Evolutionary conservation across 2,888 invertebrate genomes (phyloP).

Genomic region (Helicoverpa assulta): DNA sequence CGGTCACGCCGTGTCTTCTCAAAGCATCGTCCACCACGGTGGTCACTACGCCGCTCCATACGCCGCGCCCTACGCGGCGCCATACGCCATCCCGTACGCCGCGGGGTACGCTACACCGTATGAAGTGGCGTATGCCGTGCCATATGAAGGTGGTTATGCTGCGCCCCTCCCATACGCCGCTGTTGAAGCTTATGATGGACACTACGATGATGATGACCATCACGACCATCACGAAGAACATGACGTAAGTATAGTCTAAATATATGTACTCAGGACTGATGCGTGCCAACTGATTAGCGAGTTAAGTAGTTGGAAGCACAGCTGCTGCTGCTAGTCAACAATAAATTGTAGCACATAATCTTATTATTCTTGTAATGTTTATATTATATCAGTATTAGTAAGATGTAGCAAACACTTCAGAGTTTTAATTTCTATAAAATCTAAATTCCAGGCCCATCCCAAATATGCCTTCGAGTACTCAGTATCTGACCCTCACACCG

Average conservation of each 20-base stretch:
- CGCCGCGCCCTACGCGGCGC: constrained; percentile 68
- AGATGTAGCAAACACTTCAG: neutral
- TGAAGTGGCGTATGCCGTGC: constrained; percentile 54
- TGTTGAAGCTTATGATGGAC: constrained; percentile 60
- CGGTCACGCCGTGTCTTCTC: constrained; percentile 81
- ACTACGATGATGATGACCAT: constrained; percentile 55
- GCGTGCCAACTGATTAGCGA: too few relatives aligned
- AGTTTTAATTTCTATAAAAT: neutral
- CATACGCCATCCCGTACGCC: constrained; percentile 64
- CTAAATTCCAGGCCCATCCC: constrained; percentile 77
- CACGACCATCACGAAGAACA: constrained; percentile 75
- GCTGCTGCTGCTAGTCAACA: too few relatives aligned
- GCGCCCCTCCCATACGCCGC: constrained; percentile 65
- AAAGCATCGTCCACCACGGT: constrained; percentile 81
- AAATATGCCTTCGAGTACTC: constrained; percentile 88
- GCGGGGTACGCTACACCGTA: constrained; percentile 62
- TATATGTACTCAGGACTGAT: neutral
- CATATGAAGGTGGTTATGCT: constrained; percentile 52
- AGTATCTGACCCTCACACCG: constrained; percentile 89
- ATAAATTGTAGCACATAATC: too few relatives aligned
- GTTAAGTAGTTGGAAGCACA: too few relatives aligned
- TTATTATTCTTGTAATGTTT: too few relatives aligned
- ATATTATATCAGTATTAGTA: too few relatives aligned
- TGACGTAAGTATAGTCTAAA: constrained; percentile 64
- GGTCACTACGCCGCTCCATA: constrained; percentile 70